Evolutionary conservation across 2,113 vertebrate genomes (phyloP), one percentile per base, ranked within the genome.

Genomic region (Zosterops hypoxanthus): DNA sequence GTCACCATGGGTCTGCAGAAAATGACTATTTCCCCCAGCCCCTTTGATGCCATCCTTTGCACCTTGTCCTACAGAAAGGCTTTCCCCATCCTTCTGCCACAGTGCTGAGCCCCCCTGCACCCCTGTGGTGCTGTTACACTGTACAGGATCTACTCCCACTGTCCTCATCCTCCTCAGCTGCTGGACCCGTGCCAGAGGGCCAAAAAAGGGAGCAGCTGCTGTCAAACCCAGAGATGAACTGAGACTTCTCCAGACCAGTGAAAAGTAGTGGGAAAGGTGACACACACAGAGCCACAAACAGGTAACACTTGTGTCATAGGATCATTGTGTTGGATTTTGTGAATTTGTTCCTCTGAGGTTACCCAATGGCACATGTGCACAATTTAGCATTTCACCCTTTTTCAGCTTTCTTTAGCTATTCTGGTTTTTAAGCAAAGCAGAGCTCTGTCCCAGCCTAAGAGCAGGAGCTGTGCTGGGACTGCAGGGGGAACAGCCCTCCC

Each of bases 1-100:
- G 41, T 7, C 20, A 16, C 47, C 3, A 0, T 0, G 0, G 6
- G 4, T 44, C 31, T 79, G n/a, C 47, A n/a, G 20, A 44, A 18
- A 47, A 50, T 1, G 1, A 7, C 18, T 31, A 1, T 70, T 77
- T 63, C 39, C 29, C 49, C 16, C 49, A 36, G 8, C 2, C 16
- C 34, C 42, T 47, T 39, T 21, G 28, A 31, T 39, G 14, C 19
- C 56, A 46, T n/a, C 31, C 53, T 78, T 69, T 53, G 26, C 5
- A 25, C 17, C 29, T 33, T 22, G 3, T 24, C 36, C 79, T 82
- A 53, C 15, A 55, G 55, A 52, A 42, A 80, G 26, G 3, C 22
- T 64, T 88, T 64, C 34, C 22, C 6, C 5, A 10, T 9, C 8
- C 19, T 17, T 31, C 22, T 3, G 7, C 49, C 17, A 7, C 1